Base-by-base conservation (phyloP, 2,113 vertebrate species). In the Gymnorhina tibicen region DNA sequence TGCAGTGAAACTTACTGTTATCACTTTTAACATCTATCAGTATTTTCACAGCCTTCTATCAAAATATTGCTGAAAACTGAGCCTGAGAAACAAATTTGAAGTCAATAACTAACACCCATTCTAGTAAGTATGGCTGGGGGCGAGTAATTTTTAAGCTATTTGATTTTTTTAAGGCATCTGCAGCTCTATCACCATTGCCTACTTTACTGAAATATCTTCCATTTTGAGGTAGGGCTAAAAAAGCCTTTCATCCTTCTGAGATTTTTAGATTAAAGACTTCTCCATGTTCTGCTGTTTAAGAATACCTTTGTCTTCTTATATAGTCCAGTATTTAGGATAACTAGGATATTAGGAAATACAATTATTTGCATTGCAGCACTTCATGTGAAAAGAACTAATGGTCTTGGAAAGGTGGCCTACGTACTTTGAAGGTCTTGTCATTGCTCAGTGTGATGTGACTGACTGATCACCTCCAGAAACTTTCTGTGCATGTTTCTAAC, bases 121-220 rank as follows among this genome's bases (percentile, higher is more conserved):
- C 42, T 82, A 47, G 7, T 60, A 64, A 76, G 4, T 32, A 14
- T 55, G 22, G 49, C 37, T 73, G 32, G 5, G 4, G 30, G 10
- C 68, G 27, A 42, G 50, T 37, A 0, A 50, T n/a, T 80, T 90
- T 33, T 59, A 68, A 72, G 11, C 13, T 69, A 9, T 0, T 0
- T 58, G 3, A 20, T 33, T 46, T 68, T 91, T 55, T 53, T 69
- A 46, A 91, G 47, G n/a, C 55, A 22, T 37, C 41, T 60, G 12
- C 55, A 41, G 44, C 13, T 66, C 28, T 76, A 16, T 81, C 10
- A 10, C 20, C 16, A 28, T 67, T 41, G 24, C 19, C 9, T 77
- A 27, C 28, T 77, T 89, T 42, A 22, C 39, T 67, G 56, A 58
- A 49, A 19, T n/a, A 37, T 7, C 32, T 66, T 52, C 30, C 2